Percentiles rank a stretch among this genome's conserved stretches.
phyloP scores from a whole-genome alignment of 2,888 invertebrate genomes.

The Nomada ruficornis region DNA sequence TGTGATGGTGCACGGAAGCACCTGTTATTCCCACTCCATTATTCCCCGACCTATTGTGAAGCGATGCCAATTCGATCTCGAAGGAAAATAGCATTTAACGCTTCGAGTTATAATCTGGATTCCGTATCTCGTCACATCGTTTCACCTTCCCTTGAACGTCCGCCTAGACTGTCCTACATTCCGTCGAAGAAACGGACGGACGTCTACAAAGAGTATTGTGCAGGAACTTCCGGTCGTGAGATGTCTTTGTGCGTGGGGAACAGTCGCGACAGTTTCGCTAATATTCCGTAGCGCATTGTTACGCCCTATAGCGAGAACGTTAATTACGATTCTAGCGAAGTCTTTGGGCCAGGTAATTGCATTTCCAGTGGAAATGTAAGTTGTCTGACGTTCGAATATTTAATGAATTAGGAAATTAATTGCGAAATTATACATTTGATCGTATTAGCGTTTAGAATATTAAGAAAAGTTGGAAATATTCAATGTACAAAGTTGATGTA shows the following conservation, averaged over 20 bases:
- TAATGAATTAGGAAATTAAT: background rate
- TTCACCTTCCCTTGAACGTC: constrained; percentile 28
- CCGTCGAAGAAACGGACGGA: constrained; percentile 32
- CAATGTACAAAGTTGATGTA: no score
- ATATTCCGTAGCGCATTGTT: background rate
- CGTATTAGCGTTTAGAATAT: no score
- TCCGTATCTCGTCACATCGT: constrained; percentile 57
- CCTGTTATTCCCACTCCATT: constrained; percentile 63
- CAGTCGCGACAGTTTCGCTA: constrained; percentile 10
- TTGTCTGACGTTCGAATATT: background rate
- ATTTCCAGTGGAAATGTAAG: background rate
- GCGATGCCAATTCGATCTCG: constrained; percentile 50
- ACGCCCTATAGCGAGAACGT: background rate
- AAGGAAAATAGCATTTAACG: constrained; percentile 65
- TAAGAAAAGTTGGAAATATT: no score
- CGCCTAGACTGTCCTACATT: constrained; percentile 10
- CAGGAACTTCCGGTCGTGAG: constrained; percentile 8
- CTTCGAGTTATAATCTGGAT: constrained; percentile 57
- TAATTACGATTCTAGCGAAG: background rate
- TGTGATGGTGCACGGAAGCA: constrained; percentile 26
- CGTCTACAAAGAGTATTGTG: constrained; percentile 33
- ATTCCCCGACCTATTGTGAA: constrained; percentile 60
- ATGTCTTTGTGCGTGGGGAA: constrained; percentile 9
- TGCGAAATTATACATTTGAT: background rate
- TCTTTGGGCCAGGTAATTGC: no score